A percentile compares a stretch with the other conserved stretches of the same genome.
phyloP scores from a whole-genome alignment of 2,797 vertebrate genomes.

The Semotilus atromaculatus region DNA sequence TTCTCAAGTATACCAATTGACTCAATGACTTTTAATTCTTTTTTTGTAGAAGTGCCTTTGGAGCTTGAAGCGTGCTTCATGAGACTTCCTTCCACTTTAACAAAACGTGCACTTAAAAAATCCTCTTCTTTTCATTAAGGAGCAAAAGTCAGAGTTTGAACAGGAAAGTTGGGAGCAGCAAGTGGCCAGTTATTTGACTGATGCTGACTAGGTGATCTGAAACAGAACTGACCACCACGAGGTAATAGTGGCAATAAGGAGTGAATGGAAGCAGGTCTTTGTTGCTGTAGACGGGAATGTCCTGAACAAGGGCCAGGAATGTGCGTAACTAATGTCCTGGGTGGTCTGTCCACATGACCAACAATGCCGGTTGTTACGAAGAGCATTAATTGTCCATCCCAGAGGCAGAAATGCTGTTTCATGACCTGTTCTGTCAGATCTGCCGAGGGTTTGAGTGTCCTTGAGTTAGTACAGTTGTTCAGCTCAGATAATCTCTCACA shows the following conservation, averaged over 20 bases:
- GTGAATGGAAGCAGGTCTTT: conserved; percentile 70
- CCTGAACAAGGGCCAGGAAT: conserved; percentile 59
- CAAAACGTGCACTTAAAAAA: conserved; percentile 52
- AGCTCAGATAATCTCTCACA: conserved; percentile 18
- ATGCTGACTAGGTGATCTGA: conserved; percentile 68
- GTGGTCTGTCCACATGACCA: conserved; percentile 68
- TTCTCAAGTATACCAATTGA: conserved; percentile 60
- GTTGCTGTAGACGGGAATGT: conserved; percentile 68
- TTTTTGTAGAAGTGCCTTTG: conserved; percentile 63
- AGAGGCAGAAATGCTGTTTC: conserved; percentile 27
- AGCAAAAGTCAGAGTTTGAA: conserved; percentile 33
- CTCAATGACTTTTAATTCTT: conserved; percentile 62
- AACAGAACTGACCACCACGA: conserved; percentile 65
- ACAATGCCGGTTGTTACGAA: conserved; percentile 52
- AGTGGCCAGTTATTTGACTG: conserved; percentile 66
- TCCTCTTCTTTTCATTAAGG: conserved; percentile 35
- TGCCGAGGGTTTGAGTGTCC: not conserved
- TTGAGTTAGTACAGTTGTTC: not conserved
- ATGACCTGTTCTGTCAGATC: conserved; percentile 29
- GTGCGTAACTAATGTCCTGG: conserved; percentile 63
- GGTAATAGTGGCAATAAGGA: conserved; percentile 58
- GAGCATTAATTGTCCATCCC: conserved; percentile 43
- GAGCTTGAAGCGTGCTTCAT: conserved; percentile 50
- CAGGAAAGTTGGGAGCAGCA: conserved; percentile 61
- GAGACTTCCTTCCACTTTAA: conserved; percentile 70